Evolutionary conservation across 2,113 vertebrate genomes (phyloP).

Genomic region (Dicerorhinus sumatrensis): DNA sequence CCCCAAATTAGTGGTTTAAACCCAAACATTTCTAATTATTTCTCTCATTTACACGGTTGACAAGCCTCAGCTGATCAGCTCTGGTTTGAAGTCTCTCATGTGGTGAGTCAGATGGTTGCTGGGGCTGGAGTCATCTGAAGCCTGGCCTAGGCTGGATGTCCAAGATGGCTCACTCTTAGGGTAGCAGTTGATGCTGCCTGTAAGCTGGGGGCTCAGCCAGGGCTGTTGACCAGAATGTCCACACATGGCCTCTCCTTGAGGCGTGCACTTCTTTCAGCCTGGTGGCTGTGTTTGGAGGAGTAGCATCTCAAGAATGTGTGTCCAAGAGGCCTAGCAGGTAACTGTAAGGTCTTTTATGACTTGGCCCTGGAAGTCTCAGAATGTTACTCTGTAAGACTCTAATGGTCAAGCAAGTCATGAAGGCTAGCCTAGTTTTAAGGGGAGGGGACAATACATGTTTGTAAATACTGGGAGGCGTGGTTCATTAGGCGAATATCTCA

Average conservation of each 20-base stretch:
- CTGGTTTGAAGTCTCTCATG: neutral
- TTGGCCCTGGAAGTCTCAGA: neutral
- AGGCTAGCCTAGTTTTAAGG: neutral
- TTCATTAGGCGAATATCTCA: neutral
- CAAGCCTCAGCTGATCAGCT: neutral
- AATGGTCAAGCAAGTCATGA: neutral
- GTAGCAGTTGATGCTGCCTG: neutral
- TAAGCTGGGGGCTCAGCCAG: neutral
- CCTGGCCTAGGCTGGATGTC: neutral
- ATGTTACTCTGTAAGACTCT: neutral
- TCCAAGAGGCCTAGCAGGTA: neutral
- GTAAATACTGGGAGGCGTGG: neutral
- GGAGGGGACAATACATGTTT: neutral
- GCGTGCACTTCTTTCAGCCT: neutral
- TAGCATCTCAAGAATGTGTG: neutral
- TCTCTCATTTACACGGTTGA: neutral
- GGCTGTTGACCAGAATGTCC: neutral
- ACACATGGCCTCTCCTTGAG: neutral
- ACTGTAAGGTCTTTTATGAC: neutral
- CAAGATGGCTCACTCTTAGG: fast-evolving
- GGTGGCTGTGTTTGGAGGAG: neutral
- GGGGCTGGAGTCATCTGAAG: neutral
- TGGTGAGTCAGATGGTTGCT: neutral
- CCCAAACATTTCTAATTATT: neutral
- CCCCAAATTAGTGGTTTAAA: neutral